Conservation (phyloP, 2,888 invertebrate genomes). For the Hybos culiciformis region DNA sequence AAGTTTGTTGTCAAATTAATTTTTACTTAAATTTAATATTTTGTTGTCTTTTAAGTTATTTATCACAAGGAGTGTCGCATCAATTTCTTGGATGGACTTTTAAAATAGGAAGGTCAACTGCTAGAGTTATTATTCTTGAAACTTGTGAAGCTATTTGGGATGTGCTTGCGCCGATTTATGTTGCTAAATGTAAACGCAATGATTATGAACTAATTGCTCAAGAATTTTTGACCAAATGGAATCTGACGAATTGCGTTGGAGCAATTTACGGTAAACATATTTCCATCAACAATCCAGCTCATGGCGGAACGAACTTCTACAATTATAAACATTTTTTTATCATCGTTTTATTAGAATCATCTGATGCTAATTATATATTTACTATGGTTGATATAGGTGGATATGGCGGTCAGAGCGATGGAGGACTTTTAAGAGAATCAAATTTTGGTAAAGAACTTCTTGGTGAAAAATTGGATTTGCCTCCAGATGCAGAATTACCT, state of each 20-base stretch:
- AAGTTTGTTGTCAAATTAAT: background rate
- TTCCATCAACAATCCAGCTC: slow-evolving; percentile 14
- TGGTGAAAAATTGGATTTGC: background rate
- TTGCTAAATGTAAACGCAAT: background rate
- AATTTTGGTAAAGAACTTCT: slow-evolving; percentile 5
- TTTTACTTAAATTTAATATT: background rate
- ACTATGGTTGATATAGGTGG: slow-evolving; percentile 14
- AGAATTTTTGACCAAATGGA: slow-evolving; percentile 16
- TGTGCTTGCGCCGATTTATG: background rate
- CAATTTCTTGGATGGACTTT: background rate
- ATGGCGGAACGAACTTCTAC: slow-evolving; percentile 14
- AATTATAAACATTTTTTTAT: slow-evolving; percentile 17
- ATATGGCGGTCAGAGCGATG: slow-evolving; percentile 14
- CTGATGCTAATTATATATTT: slow-evolving; percentile 15
- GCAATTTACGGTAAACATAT: slow-evolving; percentile 19
- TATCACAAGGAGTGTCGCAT: background rate
- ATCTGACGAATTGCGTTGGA: slow-evolving; percentile 17
- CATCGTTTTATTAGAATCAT: slow-evolving; percentile 14
- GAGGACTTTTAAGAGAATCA: background rate
- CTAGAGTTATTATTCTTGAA: slow-evolving; percentile 4
- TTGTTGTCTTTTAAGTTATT: slow-evolving; percentile 2
- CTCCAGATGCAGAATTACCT: background rate
- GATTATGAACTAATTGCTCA: slow-evolving; percentile 3
- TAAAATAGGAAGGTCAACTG: slow-evolving; percentile 8
- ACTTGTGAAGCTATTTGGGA: slow-evolving; percentile 3